Evolutionary conservation across 2,113 vertebrate species (phyloP), one percentile per base, ranked within the genome.

Genomic region (Meleagris gallopavo): DNA sequence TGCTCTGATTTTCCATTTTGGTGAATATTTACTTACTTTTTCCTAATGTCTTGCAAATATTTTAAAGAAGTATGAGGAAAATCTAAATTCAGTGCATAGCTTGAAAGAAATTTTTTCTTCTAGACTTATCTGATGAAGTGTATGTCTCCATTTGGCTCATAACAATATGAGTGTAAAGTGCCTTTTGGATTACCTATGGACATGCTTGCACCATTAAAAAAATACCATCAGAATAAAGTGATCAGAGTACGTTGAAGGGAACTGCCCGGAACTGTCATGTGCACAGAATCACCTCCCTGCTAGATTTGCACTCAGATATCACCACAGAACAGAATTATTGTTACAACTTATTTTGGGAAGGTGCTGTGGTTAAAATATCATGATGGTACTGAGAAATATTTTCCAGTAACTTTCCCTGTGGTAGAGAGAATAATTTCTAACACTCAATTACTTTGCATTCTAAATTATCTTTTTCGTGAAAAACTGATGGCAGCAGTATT

Each of bases 181-280:
- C 75, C 79, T 88, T 40, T 91, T 82, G 72, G 84, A 57, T 77
- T 96, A 95, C 71, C 87, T 80, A 69, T 86, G 72, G 75, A 74
- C 4, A 2, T 77, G 69, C 55, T 70, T 79, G 80, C 0, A 30
- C 87, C 64, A 57, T 91, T 93, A 38, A 85, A 88, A 91, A 74
- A 64, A 64, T 91, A 67, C 85, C 88, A 91, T 88, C n/a, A 55
- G 76, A 83, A n/a, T 94, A 67, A 90, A 85, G 41, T 86, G 84
- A 92, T 66, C 64, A 43, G 32, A 88, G 24, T 80, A 60, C 0
- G 0, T 69, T 78, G 34, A 82, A 89, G 65, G 52, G 71, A 76
- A 24, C 64, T 93, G 82, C 75, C 87, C 72, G 50, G 29, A 34
- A 38, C 87, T 82, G 80, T 48, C 50, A 20, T n/a, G 41, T 38